Base-by-base conservation (phyloP, 2,888 invertebrate species). In the Hypolimnas misippus region DNA sequence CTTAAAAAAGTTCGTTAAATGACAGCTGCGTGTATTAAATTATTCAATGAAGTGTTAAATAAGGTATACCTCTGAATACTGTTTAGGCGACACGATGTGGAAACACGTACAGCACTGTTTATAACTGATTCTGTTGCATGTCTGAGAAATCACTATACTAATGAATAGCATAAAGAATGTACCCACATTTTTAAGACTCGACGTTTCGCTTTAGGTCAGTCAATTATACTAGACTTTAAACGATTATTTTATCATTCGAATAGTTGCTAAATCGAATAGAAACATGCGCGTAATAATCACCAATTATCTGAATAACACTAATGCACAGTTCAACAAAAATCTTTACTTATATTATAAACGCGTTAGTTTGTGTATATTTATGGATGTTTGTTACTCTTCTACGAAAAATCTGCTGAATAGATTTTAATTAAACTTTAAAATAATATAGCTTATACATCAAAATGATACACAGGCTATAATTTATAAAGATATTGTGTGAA, bases 11-110 rank as follows among this genome's bases (percentile, higher is more conserved):
- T 46, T 46, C 21, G 21, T 21, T 46, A 46, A 21, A 12, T 46
- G 42, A 42, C 42, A 42, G 46, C 33, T 52, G 19, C 10, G 5
- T 17, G 19, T 38, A 50, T 50, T 50, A 42, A 42, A 17, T 17
- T 40, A 57, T 57, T 57, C 57, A 1, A 50, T 42, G 21, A 46
- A 12, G 46, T 52, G 50, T 58, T 51, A 52, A 40, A 58, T 58
- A 42, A 42, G 58, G 51, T 50, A 57, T 50, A 14, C 58, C 14
- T 31, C 31, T 42, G 58, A 51, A 52, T 42, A 58, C 57, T 31
- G 17, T 42, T 46, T 40, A 58, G 40, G 51, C 40, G 17, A 40
- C 57, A 19, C 40, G 40, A 40, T 58, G 58, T 58, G 19, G 58
- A 58, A 51, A 58, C 29, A 29, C 12, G 51, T 46, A 21, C 21